These are phyloP conservation scores for Natrix natrix DNA, from an alignment of 2,797 vertebrate species.

Conservation along the genomic window DNA sequence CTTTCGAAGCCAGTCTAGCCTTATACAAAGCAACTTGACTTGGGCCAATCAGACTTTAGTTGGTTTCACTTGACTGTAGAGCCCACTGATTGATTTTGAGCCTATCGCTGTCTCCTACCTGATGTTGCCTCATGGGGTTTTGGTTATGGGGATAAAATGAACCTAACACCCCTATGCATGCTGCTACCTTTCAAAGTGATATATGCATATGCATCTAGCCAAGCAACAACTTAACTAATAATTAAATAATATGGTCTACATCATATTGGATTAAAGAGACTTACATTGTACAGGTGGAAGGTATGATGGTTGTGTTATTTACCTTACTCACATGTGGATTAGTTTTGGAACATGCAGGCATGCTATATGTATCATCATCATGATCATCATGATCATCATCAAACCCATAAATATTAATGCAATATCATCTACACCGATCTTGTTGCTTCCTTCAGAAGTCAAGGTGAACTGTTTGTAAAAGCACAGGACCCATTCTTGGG, in stretches of 20 bases:
- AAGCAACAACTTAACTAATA: neutral
- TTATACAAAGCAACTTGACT: neutral
- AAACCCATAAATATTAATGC: neutral
- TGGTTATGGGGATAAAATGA: neutral
- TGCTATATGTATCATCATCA: neutral
- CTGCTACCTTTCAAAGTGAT: neutral
- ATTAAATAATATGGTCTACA: neutral
- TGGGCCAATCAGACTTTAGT: neutral
- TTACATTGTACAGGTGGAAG: neutral
- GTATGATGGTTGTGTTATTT: neutral
- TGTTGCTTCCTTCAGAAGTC: neutral
- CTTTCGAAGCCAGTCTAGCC: neutral
- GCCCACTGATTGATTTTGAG: neutral
- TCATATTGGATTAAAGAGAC: neutral
- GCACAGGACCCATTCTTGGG: neutral
- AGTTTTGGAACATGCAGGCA: neutral
- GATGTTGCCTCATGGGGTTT: neutral
- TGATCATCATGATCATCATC: neutral
- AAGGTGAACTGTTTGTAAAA: neutral
- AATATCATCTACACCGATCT: neutral
- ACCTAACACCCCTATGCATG: neutral
- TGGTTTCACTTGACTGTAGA: neutral
- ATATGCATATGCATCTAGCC: neutral
- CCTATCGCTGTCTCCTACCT: neutral
- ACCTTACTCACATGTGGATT: neutral